Conservation (phyloP, 2,888 invertebrate species). For the Gisinianus flammeolus region DNA sequence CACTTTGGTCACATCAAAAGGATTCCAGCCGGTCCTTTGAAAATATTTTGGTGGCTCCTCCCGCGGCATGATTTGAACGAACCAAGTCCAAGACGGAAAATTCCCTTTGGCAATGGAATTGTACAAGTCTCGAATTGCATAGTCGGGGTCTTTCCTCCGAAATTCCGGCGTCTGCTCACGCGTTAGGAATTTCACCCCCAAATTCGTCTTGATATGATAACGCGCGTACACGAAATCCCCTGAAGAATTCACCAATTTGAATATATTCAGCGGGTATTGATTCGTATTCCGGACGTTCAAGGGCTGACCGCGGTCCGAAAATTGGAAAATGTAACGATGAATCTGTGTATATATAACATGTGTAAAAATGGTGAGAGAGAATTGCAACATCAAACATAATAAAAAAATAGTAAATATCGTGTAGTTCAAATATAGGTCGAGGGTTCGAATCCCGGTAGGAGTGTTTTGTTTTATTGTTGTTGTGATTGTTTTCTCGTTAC, state of each 20-base stretch:
- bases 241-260: slow-evolving; percentile 83
- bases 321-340: slow-evolving; percentile 84
- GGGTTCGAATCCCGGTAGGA: too few relatives aligned
- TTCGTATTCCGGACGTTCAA: slow-evolving; percentile 93
- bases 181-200: slow-evolving; percentile 61
- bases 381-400: too few relatives aligned
- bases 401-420: too few relatives aligned
- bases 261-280: slow-evolving; percentile 93
- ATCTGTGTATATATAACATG: too few relatives aligned
- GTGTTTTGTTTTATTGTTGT: too few relatives aligned
- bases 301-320: slow-evolving; percentile 90
- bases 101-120: slow-evolving; percentile 62
- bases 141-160: background rate
- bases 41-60: slow-evolving; percentile 61
- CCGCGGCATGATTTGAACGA: slow-evolving; percentile 63
- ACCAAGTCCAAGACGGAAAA: slow-evolving; percentile 64
- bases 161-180: background rate
- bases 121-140: slow-evolving; percentile 58
- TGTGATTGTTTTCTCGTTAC: too few relatives aligned
- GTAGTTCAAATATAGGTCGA: too few relatives aligned
- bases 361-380: too few relatives aligned
- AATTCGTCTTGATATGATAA: slow-evolving; percentile 61
- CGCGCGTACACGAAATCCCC: slow-evolving; percentile 74
- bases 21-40: slow-evolving; percentile 61
- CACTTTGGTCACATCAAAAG: slow-evolving; percentile 67